A percentile compares a stretch with the other conserved stretches of the same genome.
These are phyloP conservation scores for Grantiella picta DNA, from an alignment of 2,113 vertebrate species.

Conservation along the genomic window DNA sequence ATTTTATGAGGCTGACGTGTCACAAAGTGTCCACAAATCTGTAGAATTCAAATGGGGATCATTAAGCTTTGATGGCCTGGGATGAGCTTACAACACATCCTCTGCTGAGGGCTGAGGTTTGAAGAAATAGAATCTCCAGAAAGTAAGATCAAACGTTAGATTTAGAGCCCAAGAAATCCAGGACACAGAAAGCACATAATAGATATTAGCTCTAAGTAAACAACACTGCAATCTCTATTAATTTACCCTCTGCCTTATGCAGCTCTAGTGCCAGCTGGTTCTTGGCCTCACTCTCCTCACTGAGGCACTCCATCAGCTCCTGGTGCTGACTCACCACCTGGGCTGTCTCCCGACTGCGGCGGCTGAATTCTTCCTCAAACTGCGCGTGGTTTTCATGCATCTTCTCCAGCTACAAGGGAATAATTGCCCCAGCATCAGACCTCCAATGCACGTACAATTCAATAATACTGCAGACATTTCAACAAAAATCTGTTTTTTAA, in stretches of 20 bases:
- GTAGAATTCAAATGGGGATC: neutral
- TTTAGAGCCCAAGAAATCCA: neutral
- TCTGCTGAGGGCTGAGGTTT: neutral
- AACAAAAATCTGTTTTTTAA: neutral
- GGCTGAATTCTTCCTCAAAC: slow-evolving; percentile 81
- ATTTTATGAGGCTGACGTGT: neutral
- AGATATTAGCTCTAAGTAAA: neutral
- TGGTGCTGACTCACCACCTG: slow-evolving; percentile 81
- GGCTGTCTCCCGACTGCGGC: slow-evolving; percentile 71
- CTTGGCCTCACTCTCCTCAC: slow-evolving; percentile 76
- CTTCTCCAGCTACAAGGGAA: slow-evolving; percentile 80
- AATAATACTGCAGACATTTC: neutral
- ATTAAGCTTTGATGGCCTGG: neutral
- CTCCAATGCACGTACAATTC: neutral
- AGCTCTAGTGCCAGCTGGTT: slow-evolving; percentile 81
- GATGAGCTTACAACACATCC: neutral
- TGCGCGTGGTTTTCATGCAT: slow-evolving; percentile 75
- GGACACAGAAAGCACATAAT: neutral
- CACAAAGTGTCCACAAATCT: neutral
- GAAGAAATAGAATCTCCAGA: neutral
- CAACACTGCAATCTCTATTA: neutral
- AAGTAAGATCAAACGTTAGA: neutral
- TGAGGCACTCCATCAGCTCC: slow-evolving; percentile 79
- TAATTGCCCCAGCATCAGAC: neutral
- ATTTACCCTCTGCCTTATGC: slow-evolving; percentile 87